A percentile compares a stretch with the other conserved stretches of the same genome.
These are phyloP conservation scores for Osmerus mordax DNA, from an alignment of 2,113 vertebrate genomes.

Conservation along the genomic window DNA sequence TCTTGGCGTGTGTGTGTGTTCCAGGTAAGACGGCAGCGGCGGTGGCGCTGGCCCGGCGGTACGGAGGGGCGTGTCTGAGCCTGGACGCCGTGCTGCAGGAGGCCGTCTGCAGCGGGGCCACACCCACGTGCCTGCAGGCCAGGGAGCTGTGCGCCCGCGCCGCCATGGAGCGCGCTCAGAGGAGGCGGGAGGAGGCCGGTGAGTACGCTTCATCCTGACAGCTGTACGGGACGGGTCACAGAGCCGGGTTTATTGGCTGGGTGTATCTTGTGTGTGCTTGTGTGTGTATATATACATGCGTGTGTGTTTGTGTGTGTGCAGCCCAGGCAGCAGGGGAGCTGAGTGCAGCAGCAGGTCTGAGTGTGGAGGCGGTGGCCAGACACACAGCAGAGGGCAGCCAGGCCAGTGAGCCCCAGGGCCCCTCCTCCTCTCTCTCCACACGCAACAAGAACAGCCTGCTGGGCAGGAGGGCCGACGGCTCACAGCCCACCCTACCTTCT, in stretches of 20 bases:
- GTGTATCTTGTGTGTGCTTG: background rate
- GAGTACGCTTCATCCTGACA: constrained; percentile 29
- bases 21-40: constrained; percentile 75
- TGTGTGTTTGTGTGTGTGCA: constrained; percentile 22
- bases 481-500: constrained; percentile 10
- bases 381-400: constrained; percentile 45
- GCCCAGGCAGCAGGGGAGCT: constrained; percentile 22
- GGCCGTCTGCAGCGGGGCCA: constrained; percentile 66
- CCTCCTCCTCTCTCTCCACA: constrained; percentile 18
- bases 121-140: constrained; percentile 57
- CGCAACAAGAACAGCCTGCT: constrained; percentile 20
- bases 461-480: constrained; percentile 30
- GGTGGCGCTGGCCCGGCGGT: constrained; percentile 67
- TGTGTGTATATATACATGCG: background rate
- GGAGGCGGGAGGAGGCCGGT: constrained; percentile 64
- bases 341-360: constrained; percentile 12
- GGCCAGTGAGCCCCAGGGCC: constrained; percentile 8
- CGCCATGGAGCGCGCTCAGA: constrained; percentile 57
- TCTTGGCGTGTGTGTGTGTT: constrained; percentile 1
- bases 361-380: constrained; percentile 57
- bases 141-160: constrained; percentile 73
- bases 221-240: too few relatives aligned
- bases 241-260: too few relatives aligned
- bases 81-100: constrained; percentile 77
- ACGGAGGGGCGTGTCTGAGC: constrained; percentile 66